Evolutionary conservation across 1,140 invertebrate species (phyloP).

Genomic region (Macrocentrus cingulum): DNA sequence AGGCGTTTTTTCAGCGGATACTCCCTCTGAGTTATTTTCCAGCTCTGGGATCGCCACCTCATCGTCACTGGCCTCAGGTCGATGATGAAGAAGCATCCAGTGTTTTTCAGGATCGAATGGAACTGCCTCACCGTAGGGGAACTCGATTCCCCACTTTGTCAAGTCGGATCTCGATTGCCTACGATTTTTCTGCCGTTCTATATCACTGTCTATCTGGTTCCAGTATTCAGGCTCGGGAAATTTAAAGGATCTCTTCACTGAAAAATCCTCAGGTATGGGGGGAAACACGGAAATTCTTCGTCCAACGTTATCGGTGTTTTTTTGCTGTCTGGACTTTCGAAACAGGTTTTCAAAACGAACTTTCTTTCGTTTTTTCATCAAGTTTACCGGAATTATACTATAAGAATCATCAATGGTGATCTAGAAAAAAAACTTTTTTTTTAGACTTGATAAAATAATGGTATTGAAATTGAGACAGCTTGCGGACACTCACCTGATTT

Average conservation of each 20-base stretch:
- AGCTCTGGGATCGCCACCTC: background rate
- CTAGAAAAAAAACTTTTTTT: too few species aligned
- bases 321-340: too few species aligned
- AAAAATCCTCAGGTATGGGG: background rate
- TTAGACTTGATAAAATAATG: too few species aligned
- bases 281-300: conserved; percentile 3
- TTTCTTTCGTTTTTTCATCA: too few species aligned
- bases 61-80: background rate
- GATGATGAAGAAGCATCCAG: conserved; percentile 3
- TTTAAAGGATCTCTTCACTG: background rate
- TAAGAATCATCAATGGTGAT: too few species aligned
- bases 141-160: background rate
- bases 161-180: background rate
- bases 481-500: too few species aligned
- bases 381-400: too few species aligned
- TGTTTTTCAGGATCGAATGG: conserved; percentile 11
- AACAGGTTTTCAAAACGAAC: too few species aligned
- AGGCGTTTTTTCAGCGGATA: too few species aligned
- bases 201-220: background rate
- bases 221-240: background rate
- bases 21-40: too few species aligned
- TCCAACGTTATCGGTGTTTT: background rate
- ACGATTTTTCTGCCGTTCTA: background rate
- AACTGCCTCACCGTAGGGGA: conserved; percentile 21
- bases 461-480: too few species aligned